Base-by-base conservation (phyloP, 2,113 vertebrate genomes). In the Cheilinus undulatus region DNA sequence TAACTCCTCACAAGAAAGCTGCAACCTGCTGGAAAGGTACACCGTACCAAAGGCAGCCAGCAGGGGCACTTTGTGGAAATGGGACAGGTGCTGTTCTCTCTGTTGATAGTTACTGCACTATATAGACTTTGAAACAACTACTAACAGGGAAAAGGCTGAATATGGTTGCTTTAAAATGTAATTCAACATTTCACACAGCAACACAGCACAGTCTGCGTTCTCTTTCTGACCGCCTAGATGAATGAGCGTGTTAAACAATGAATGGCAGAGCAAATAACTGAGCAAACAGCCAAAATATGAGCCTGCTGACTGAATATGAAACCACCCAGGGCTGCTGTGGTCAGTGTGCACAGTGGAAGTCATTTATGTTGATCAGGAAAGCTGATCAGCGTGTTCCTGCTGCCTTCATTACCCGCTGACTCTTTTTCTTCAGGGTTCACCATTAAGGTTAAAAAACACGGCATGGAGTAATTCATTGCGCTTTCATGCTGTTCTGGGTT, bases 381-480 rank as follows among this genome's bases (percentile, higher is more conserved):
- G 83, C 77, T 90, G 90, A 94, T 92, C 93, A 93, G 93, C 86
- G 91, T 86, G 22, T 80, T 89, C 34, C 51, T 68, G 23, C 68
- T 59, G 46, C 20, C 61, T 57, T 62, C 61, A 72, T 71, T 58
- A 52, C 40, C 71, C 62, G 42, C 62, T 5, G 51, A 42, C 43
- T 36, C 46, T 19, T 53, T 58, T 20, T 40, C 46, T 26, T 58
- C n/a, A 63, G 20, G 40, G 30, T 60, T 46, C 49, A 69, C 20
- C 36, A 26, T 48, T 60, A 60, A 28, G 0, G 6, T 43, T 11
- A 26, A 67, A 17, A 14, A 43, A 46, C 1, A 84, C 66, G 57
- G 66, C 86, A 17, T 0, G 2, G 7, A 30, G 40, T n/a, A 34
- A 49, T 13, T 45, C 11, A 23, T 51, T 46, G 36, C 32, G 50